Evolutionary conservation across 2,888 invertebrate genomes (phyloP), one percentile per base, ranked within the genome.

Genomic region (Drosophila atripex): DNA sequence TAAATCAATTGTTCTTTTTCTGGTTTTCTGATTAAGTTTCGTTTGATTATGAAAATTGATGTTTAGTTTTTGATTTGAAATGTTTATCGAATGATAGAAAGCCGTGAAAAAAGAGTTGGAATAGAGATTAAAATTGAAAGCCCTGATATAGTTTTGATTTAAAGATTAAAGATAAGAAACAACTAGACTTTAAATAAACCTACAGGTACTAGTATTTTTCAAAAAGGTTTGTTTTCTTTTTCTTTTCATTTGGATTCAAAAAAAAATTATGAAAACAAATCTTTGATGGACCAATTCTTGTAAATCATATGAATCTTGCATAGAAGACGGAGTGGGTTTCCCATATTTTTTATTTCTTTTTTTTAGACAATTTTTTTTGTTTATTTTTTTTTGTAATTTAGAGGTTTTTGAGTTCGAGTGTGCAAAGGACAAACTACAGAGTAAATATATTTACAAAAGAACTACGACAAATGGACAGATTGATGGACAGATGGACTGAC

Each of bases 221-320:
- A 32, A n/a, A 12, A 32, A n/a, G 6, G n/a, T 32, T 35, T n/a
- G 35, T n/a, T 35, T 39, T 39, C 39, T 43, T 41, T 18, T 14
- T 16, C n/a, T 6, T 43, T 21, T 21, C n/a, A 38, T 18, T 18
- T 18, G 1, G 18, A 18, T 18, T 18, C 14, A 38, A 38, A 16
- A 18, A 16, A 9, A 18, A 16, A 8, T 1, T 2, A 39, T 7
- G 16, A 41, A 18, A 35, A 35, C 35, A 35, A 35, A 12, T n/a
- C n/a, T n/a, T 7, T 14, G 35, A n/a, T 14, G 5, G 6, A 7
- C 35, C 35, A 41, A 41, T 41, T 41, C 41, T 43, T 12, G 11
- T 18, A 66, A 59, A 63, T 66, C 68, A 76, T 66, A 79, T 80
- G 84, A 77, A 75, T 79, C 86, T 86, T 80, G 80, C 80, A 80